These are phyloP conservation scores for Euura lappo DNA, from an alignment of 1,140 invertebrate species.

Conservation along the genomic window DNA sequence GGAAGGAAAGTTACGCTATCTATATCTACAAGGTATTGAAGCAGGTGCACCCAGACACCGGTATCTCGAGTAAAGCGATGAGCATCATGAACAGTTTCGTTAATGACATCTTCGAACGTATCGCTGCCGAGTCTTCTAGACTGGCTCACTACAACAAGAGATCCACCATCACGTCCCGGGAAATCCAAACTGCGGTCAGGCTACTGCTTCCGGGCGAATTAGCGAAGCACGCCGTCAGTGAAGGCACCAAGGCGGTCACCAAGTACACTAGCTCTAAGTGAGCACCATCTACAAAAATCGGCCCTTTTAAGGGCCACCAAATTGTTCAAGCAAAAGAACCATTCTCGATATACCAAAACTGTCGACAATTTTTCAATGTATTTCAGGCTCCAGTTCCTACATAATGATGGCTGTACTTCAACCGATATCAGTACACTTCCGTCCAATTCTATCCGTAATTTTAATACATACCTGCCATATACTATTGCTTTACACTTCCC, in stretches of 20 bases:
- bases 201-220: conserved; percentile 55
- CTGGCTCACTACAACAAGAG: conserved; percentile 76
- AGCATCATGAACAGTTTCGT: conserved; percentile 71
- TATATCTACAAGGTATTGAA: conserved; percentile 78
- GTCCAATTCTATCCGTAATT: too few relatives aligned
- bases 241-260: conserved; percentile 67
- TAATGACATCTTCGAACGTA: conserved; percentile 72
- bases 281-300: conserved; percentile 25
- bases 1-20: conserved; percentile 72
- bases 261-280: conserved; percentile 43
- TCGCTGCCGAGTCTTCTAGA: conserved; percentile 72
- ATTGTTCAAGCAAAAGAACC: conserved; percentile 50
- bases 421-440: too few relatives aligned
- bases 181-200: conserved; percentile 57
- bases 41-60: conserved; percentile 73
- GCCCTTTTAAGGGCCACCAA: conserved; percentile 44
- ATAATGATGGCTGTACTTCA: too few relatives aligned
- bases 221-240: conserved; percentile 61
- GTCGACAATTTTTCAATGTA: too few relatives aligned
- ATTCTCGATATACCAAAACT: background rate
- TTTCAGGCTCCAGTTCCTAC: too few relatives aligned
- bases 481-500: too few relatives aligned
- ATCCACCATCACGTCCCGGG: conserved; percentile 54
- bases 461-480: too few relatives aligned
- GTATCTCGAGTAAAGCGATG: conserved; percentile 70